Evolutionary conservation across 2,113 vertebrate species (phyloP).

Genomic region (Hippocampus abdominalis): DNA sequence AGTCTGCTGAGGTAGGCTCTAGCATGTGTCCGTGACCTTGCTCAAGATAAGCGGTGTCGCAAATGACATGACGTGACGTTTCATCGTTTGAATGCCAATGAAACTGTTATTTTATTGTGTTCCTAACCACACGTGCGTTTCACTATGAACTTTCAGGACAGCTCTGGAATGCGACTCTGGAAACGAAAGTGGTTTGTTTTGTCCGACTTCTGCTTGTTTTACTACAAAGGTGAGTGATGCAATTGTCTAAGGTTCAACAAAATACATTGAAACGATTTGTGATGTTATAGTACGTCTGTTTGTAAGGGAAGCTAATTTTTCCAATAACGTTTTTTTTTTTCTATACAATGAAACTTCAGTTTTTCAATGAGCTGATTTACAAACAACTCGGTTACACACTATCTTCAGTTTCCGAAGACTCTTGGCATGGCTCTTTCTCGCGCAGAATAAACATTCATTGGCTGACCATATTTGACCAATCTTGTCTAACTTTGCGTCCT

Average conservation of each 20-base stretch:
- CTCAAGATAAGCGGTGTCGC: too few relatives aligned
- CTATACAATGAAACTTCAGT: too few relatives aligned
- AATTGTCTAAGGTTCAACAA: slow-evolving; percentile 13
- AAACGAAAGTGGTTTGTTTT: slow-evolving; percentile 98
- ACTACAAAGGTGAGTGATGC: slow-evolving; percentile 90
- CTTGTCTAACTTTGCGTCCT: too few relatives aligned
- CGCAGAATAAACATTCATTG: too few relatives aligned
- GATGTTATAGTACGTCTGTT: neutral
- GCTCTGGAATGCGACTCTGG: slow-evolving; percentile 97
- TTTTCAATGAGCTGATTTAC: too few relatives aligned
- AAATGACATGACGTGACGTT: too few relatives aligned
- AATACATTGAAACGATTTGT: neutral
- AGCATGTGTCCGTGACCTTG: too few relatives aligned
- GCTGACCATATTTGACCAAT: too few relatives aligned
- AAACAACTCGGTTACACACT: too few relatives aligned
- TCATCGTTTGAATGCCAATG: neutral
- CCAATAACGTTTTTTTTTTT: neutral
- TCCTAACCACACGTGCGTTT: slow-evolving; percentile 25
- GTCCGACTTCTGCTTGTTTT: slow-evolving; percentile 96
- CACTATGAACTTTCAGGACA: slow-evolving; percentile 81
- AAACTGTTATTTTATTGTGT: neutral
- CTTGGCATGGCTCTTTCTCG: too few relatives aligned
- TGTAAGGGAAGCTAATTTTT: neutral
- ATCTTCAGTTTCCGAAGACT: too few relatives aligned
- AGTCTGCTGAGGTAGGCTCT: too few relatives aligned